A percentile compares a stretch with the other conserved stretches of the same genome.
phyloP scores from a whole-genome alignment of 92 coral and sea anemone genomes.

The Metridium senile region DNA sequence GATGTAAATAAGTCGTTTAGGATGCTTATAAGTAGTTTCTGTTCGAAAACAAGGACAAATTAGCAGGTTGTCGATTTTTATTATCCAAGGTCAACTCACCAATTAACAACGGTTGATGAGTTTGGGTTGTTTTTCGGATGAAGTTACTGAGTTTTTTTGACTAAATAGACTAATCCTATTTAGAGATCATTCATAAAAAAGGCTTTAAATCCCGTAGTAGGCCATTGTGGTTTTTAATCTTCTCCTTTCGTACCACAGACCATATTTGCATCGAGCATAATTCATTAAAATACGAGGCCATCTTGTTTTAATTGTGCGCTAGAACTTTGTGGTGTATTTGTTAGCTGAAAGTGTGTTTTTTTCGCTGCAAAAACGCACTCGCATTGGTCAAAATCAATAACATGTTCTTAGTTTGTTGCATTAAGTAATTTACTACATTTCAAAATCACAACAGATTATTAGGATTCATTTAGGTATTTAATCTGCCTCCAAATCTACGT shows the following conservation, averaged over 20 bases:
- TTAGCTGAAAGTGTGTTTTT: too few species aligned
- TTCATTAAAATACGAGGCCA: too few species aligned
- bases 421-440: neutral
- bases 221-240: too few species aligned
- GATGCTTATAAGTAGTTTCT: neutral
- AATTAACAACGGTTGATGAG: neutral
- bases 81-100: neutral
- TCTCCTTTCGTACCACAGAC: too few species aligned
- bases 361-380: neutral
- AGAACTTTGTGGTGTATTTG: too few species aligned
- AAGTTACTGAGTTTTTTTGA: too few species aligned
- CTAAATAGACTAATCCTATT: neutral
- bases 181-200: too few species aligned
- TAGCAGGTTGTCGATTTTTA: neutral
- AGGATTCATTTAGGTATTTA: neutral
- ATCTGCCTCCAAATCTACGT: too few species aligned
- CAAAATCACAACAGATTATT: neutral
- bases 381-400: neutral
- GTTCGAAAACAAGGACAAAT: neutral
- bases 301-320: too few species aligned
- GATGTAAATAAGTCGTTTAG: neutral
- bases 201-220: too few species aligned
- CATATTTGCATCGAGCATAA: too few species aligned
- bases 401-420: neutral
- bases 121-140: neutral